phyloP scores from a whole-genome alignment of 2,113 vertebrate genomes.

The Grammomys dolichurus region DNA sequence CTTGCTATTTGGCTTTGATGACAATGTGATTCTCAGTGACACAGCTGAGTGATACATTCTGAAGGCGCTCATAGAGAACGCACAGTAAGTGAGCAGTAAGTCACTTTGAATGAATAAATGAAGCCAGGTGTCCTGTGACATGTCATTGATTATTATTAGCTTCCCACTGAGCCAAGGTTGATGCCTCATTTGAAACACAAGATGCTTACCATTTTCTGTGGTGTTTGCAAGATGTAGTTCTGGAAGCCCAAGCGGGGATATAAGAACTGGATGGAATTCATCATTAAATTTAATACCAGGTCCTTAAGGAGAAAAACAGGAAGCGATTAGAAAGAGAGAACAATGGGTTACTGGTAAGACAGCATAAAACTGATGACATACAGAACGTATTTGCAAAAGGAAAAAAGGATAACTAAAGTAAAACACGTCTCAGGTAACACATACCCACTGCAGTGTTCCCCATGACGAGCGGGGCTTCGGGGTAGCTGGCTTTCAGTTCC shows the following conservation, averaged over 20 bases:
- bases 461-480: slow-evolving; percentile 89
- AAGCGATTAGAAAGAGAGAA: slow-evolving; percentile 32
- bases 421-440: background rate
- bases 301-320: slow-evolving; percentile 78
- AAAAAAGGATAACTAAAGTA: background rate
- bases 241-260: slow-evolving; percentile 83
- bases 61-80: background rate
- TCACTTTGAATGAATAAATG: background rate
- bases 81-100: background rate
- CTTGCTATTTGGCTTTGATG: background rate
- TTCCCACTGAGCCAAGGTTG: background rate
- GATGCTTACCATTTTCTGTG: slow-evolving; percentile 79
- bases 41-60: background rate
- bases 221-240: slow-evolving; percentile 78
- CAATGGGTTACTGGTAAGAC: background rate
- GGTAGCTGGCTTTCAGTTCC: slow-evolving; percentile 88
- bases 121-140: background rate
- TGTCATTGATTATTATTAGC: background rate
- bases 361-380: background rate
- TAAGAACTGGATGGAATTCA: slow-evolving; percentile 82
- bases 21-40: background rate
- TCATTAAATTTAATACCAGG: slow-evolving; percentile 79
- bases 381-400: background rate
- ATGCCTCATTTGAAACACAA: slow-evolving; percentile 2
- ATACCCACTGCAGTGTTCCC: slow-evolving; percentile 92